A percentile compares a stretch with the other conserved stretches of the same genome.
Evolutionary conservation across 2,888 invertebrate species (phyloP).

Genomic region (Drosophila koepferae): DNA sequence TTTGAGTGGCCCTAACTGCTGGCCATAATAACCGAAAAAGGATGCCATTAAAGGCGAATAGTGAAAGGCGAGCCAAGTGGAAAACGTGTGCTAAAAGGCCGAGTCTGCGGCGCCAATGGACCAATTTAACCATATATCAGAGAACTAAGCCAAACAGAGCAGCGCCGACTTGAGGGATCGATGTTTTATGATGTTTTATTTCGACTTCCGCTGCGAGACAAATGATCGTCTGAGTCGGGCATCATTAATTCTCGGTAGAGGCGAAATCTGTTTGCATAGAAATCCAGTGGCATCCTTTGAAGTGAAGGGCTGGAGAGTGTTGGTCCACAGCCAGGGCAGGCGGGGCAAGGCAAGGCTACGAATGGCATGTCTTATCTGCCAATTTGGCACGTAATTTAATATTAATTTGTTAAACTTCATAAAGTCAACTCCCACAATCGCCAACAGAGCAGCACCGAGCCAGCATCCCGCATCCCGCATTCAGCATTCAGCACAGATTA

Average conservation of each 20-base stretch:
- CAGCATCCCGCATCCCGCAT: slow-evolving; percentile 16
- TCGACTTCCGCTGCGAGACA: slow-evolving; percentile 67
- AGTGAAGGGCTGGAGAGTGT: slow-evolving; percentile 31
- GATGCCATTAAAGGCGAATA: slow-evolving; percentile 63
- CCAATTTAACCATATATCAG: slow-evolving; percentile 52
- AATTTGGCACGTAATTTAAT: slow-evolving; percentile 83
- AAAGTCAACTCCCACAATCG: slow-evolving; percentile 72
- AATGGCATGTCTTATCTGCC: slow-evolving; percentile 58
- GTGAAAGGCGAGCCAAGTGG: slow-evolving; percentile 44
- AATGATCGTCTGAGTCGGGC: slow-evolving; percentile 37
- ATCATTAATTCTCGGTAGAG: slow-evolving; percentile 41
- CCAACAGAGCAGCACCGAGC: slow-evolving; percentile 1
- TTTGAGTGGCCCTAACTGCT: slow-evolving; percentile 48
- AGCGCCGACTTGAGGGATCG: slow-evolving; percentile 10
- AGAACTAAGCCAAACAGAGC: slow-evolving; percentile 13
- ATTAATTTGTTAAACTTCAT: slow-evolving; percentile 83
- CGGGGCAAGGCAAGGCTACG: background rate
- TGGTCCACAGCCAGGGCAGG: slow-evolving; percentile 9
- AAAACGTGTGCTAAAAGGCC: slow-evolving; percentile 70
- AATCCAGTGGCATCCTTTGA: slow-evolving; percentile 73
- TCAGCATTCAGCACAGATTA: slow-evolving; percentile 54
- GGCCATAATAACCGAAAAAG: slow-evolving; percentile 60
- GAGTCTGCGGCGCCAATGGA: slow-evolving; percentile 76
- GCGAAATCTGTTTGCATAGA: slow-evolving; percentile 54
- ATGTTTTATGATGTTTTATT: slow-evolving; percentile 52